phyloP scores from a whole-genome alignment of 2,113 vertebrate species.

The Muscicapa adusta region DNA sequence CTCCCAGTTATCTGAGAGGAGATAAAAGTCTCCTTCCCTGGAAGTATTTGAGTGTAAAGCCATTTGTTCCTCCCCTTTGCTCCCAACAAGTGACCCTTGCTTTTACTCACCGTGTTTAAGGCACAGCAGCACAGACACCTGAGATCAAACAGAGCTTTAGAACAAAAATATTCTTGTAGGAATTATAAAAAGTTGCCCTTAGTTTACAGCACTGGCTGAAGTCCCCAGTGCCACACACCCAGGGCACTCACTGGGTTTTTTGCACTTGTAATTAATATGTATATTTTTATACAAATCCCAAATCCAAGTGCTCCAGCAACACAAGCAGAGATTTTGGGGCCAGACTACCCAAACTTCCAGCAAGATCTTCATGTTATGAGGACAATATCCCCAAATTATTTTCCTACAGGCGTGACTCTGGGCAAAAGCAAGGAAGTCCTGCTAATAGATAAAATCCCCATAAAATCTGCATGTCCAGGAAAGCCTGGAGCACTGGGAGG shows the following conservation, averaged over 20 bases:
- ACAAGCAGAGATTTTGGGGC: neutral
- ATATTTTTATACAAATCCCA: neutral
- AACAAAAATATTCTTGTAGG: neutral
- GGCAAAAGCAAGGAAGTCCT: neutral
- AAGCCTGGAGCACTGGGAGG: neutral
- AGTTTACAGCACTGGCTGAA: neutral
- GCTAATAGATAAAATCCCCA: neutral
- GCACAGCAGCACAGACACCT: neutral
- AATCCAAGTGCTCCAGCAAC: neutral
- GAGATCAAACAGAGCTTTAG: neutral
- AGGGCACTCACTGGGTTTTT: neutral
- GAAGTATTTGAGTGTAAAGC: neutral
- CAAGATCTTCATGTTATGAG: neutral
- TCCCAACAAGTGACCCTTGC: neutral
- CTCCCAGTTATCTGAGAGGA: slow-evolving; percentile 61
- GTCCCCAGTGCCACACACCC: neutral
- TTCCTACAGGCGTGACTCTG: neutral
- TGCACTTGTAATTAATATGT: neutral
- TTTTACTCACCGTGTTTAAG: accelerated
- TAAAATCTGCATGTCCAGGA: neutral
- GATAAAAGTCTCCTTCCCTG: slow-evolving; percentile 62
- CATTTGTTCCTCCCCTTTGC: neutral
- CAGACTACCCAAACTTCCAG: neutral
- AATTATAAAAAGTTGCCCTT: neutral
- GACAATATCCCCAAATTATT: neutral